Base-by-base conservation (phyloP, 37 sponge, comb jelly and placozoan genomes). In the Spongilla lacustris region DNA sequence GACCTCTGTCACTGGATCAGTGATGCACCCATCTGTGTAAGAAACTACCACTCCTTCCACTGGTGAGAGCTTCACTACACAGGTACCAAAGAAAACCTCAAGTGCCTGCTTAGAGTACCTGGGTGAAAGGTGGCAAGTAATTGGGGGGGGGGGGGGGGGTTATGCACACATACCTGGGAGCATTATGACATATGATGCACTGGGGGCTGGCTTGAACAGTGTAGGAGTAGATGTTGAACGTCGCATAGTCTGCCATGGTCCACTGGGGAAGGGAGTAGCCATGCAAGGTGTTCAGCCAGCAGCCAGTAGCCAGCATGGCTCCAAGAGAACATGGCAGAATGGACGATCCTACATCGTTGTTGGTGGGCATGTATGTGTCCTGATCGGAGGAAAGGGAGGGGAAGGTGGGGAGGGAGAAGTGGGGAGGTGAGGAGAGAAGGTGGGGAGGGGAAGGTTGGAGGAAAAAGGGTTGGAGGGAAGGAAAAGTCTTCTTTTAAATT, bases 271-370 rank as follows among this genome's bases (percentile, higher is more conserved):
- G 32, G 21, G 71, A 75, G 71, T 85, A 79, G 58, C 81, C 81
- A 78, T 82, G 81, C 41, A 86, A 70, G 26, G 70, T 70, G 69
- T 91, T 91, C 38, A 82, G 35, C 87, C 86, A 91, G 6, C 83
- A 21, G 19, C 81, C 73, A 26, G 79, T 79, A 0, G 87, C 77
- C 13, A 85, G 26, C 25, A 82, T 89, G n/a, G 91, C 81, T 28
- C 84, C 91, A 2, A 82, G 37, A 5, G 87, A 74, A 68, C 82
- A 80, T 4, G 84, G 74, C 13, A 91, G 75, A 70, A 91, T 79
- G 30, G 91, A 91, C 12, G 91, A 91, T 0, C 91, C 91, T 22
- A 82, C 67, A 21, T 82, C 77, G 22, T 86, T 87, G 36, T 70
- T 77, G 58, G 80, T 41, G 19, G 77, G 87, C 83, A 91, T 87